Base-by-base conservation (phyloP, 2,888 invertebrate genomes). In the Cataglyphis rosenhaueri region DNA sequence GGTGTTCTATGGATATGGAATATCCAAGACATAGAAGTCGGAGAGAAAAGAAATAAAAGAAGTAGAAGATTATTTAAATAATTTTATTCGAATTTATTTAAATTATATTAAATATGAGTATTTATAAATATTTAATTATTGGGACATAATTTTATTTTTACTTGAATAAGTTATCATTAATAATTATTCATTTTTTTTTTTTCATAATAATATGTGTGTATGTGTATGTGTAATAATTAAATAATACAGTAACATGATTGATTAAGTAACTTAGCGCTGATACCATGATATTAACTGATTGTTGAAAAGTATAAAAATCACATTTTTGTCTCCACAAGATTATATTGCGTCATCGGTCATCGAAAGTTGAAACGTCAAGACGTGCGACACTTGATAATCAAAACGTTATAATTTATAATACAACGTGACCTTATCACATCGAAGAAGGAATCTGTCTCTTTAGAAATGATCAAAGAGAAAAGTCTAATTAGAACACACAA, bases 381-480 rank as follows among this genome's bases (percentile, higher is more conserved):
- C 3, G n/a, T 55, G 55, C 52, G 38, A 55, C 73, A 59, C 8
- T 48, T 32, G 64, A 75, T 64, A 75, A 76, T 76, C 66, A 35
- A 55, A 55, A 66, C 55, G 32, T 55, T 66, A 35, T 76, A 76
- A 76, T 76, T 76, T 76, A 48, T 48, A 52, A 52, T 18, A 76
- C 25, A 66, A 66, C 18, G 38, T n/a, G 66, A 66, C 55, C 61
- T 76, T 76, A 76, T 66, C 38, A 55, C 66, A 38, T 12, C 35
- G 38, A 1, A 35, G 38, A 38, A 55, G 29, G 55, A 55, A 66
- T 76, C 76, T 55, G 76, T 76, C 55, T 76, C 55, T 76, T 66
- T n/a, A 66, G 25, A 55, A n/a, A 66, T 38, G 38, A 10, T 55
- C 41, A 52, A 25, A 38, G 66, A 38, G 38, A 55, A 66, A 66